These are phyloP conservation scores for Catagonus wagneri DNA, from an alignment of 2,113 vertebrate species.

Conservation along the genomic window DNA sequence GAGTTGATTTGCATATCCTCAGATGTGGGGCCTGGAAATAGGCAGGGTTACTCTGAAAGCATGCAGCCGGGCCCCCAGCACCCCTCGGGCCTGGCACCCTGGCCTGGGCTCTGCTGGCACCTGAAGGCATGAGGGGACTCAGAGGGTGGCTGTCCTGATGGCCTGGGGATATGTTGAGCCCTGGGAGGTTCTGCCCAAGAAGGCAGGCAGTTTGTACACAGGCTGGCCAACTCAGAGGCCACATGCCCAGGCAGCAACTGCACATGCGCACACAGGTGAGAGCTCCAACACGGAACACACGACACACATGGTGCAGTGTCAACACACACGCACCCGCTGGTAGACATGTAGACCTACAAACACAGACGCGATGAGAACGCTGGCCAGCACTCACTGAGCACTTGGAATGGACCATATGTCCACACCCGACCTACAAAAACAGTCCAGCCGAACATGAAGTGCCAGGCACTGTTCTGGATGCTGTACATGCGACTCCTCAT, in stretches of 20 bases:
- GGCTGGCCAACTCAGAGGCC: background rate
- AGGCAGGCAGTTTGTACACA: background rate
- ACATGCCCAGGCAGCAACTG: conserved; percentile 1
- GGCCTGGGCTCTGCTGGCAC: background rate
- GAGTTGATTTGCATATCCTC: conserved; percentile 80
- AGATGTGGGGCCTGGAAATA: conserved; percentile 60
- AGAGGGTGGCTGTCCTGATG: background rate
- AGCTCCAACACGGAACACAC: background rate
- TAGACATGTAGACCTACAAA: background rate
- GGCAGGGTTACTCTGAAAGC: conserved; percentile 20
- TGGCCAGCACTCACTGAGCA: background rate
- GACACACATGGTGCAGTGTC: background rate
- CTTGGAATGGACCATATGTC: background rate
- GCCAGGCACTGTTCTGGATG: background rate
- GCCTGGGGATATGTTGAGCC: background rate
- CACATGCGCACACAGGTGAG: background rate
- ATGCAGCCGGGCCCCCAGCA: background rate
- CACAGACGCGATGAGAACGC: background rate
- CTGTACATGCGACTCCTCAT: background rate
- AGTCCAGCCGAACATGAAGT: background rate
- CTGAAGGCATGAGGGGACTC: background rate
- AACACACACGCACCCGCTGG: background rate
- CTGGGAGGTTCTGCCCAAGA: background rate
- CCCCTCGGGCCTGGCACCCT: background rate
- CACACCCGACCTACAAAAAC: conserved; percentile 29